Percentiles rank a stretch among this genome's conserved stretches.
These are phyloP conservation scores for Cygnus olor DNA, from an alignment of 2,797 vertebrate genomes.

Conservation along the genomic window DNA sequence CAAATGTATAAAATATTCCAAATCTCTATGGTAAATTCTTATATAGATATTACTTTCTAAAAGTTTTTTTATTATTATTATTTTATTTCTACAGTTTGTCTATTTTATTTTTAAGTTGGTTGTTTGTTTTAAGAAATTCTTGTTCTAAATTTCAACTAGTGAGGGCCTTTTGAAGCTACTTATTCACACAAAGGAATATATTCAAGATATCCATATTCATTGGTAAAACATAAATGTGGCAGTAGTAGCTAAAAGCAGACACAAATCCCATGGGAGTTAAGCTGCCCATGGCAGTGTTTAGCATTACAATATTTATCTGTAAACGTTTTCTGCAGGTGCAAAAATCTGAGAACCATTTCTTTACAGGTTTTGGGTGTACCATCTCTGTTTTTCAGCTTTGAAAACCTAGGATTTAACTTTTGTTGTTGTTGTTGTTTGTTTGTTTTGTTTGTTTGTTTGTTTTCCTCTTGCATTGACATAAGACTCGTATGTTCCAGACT, in stretches of 20 bases:
- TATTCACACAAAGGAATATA: not conserved
- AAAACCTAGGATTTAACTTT: fast-evolving
- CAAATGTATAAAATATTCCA: not conserved
- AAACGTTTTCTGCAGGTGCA: not conserved
- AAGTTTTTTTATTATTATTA: not conserved
- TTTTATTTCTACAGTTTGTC: not conserved
- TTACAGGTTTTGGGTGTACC: fast-evolving
- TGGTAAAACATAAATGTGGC: not conserved
- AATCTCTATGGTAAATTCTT: not conserved
- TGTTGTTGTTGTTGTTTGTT: not conserved
- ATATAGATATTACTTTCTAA: not conserved
- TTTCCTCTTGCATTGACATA: not conserved
- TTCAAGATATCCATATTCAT: not conserved
- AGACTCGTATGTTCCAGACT: not conserved
- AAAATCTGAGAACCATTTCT: fast-evolving
- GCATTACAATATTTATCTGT: not conserved
- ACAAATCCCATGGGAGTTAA: not conserved
- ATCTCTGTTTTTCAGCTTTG: not conserved
- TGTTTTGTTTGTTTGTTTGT: fast-evolving
- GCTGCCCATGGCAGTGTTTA: not conserved
- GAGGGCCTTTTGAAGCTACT: not conserved
- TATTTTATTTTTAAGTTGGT: not conserved
- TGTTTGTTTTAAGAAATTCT: not conserved
- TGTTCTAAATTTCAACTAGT: not conserved
- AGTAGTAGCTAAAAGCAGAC: not conserved